Base-by-base conservation (phyloP, 2,888 invertebrate genomes). In the Orthosia cruda region DNA sequence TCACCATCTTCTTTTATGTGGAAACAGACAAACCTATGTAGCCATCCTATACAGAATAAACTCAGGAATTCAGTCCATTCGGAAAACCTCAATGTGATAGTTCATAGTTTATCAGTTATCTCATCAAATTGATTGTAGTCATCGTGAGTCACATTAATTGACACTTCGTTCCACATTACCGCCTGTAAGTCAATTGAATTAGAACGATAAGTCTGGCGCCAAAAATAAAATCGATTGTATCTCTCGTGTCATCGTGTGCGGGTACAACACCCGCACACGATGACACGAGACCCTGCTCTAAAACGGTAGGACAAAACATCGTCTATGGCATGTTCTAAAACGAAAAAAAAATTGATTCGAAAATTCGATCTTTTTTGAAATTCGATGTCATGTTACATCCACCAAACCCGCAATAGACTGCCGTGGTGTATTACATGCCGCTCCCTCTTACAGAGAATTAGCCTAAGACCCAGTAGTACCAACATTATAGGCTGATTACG, bases 101-200 rank as follows among this genome's bases (percentile, higher is more conserved):
- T 62, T 76, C 49, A 62, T 20, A 55, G 40, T 67, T 54, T 47
- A 54, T 13, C 40, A 32, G 7, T 32, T 40, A 40, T 40, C 40
- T 40, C 20, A 65, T 20, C 45, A n/a, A 59, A 76, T 57, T 76
- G 3, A 59, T 57, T 52, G n/a, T n/a, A 63, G 55, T 47, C 52
- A 16, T 70, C 23, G 11, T n/a, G 52, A 61, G 74, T 71, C 67
- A 64, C 57, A 67, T 65, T 71, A 71, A 74, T 83, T 74, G 64
- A 78, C 78, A 82, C 73, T 40, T 9, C 67, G 18, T 52, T 54
- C 55, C 67, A 62, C 58, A 65, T 45, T 26, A 63, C 57, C 69
- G 74, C 70, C 69, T 58, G 4, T 63, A 45, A 32, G 55, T 54
- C 80, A 66, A 69, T 81, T 74, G 65, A 83, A 74, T 71, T 23